phyloP scores from a whole-genome alignment of 2,888 invertebrate genomes.

The Agriotes lineatus region DNA sequence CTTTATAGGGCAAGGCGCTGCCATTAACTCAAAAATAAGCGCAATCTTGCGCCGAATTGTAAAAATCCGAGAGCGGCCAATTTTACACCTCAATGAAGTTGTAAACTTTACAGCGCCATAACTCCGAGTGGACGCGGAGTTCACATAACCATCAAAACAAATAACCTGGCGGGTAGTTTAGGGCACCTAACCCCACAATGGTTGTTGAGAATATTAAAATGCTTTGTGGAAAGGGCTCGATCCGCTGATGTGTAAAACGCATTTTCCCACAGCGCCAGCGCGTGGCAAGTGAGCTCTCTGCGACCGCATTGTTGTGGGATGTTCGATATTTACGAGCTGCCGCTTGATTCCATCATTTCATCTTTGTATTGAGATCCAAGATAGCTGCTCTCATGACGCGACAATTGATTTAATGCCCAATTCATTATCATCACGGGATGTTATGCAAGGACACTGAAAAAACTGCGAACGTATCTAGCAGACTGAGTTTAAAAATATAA shows the following conservation, averaged over 20 bases:
- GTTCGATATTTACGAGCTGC: conserved; percentile 29
- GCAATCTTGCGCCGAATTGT: conserved; percentile 9
- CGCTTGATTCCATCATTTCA: conserved; percentile 18
- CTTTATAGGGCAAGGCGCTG: conserved; percentile 26
- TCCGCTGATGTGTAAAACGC: conserved; percentile 43
- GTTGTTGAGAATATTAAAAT: conserved; percentile 42
- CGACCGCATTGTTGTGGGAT: conserved; percentile 41
- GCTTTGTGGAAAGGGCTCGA: conserved; percentile 39
- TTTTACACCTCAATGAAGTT: conserved; percentile 48
- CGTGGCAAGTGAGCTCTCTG: conserved; percentile 42
- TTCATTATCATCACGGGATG: too few relatives aligned
- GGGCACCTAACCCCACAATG: conserved; percentile 39
- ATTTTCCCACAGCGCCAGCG: conserved; percentile 47
- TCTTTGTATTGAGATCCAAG: too few relatives aligned
- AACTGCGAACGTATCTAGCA: too few relatives aligned
- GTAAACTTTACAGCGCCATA: conserved; percentile 46
- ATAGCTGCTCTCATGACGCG: too few relatives aligned
- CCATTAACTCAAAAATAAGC: conserved; percentile 6
- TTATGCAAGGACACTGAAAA: too few relatives aligned
- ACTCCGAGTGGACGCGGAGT: conserved; percentile 38
- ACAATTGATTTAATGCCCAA: too few relatives aligned
- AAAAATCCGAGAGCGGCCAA: conserved; percentile 19
- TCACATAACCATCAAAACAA: conserved; percentile 49
- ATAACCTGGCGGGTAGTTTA: conserved; percentile 43
- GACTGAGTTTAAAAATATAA: too few relatives aligned